Conservation (phyloP, 2,797 vertebrate species). For the Spondyliosoma cantharus region DNA sequence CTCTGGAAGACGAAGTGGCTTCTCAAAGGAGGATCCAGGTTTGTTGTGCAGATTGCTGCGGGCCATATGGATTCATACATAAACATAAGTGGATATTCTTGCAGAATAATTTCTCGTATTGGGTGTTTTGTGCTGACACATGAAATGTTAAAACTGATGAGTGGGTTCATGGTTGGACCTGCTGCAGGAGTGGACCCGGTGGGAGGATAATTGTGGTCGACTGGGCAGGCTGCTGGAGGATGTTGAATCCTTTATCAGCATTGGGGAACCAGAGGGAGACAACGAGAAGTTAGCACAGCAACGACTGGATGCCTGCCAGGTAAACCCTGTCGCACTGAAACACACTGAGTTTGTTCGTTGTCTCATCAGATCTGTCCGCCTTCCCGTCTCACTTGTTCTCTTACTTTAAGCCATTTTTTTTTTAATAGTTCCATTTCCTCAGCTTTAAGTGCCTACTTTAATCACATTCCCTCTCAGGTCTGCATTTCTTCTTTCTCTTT, state of each 20-base stretch:
- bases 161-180: conserved; percentile 28
- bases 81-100: conserved; percentile 25
- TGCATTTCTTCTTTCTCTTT: not conserved
- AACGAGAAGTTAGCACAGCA: conserved; percentile 66
- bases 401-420: not conserved
- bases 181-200: conserved; percentile 86
- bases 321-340: conserved; percentile 65
- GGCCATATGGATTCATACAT: conserved; percentile 41
- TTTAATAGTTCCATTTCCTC: not conserved
- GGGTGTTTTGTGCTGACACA: conserved; percentile 1
- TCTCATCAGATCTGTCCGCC: conserved; percentile 3
- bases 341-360: not conserved
- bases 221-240: conserved; percentile 86
- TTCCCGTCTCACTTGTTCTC: not conserved
- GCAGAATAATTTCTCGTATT: not conserved
- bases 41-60: conserved; percentile 56
- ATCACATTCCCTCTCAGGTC: not conserved
- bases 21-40: conserved; percentile 89
- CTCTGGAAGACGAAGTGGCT: conserved; percentile 81
- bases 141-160: conserved; percentile 18
- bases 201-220: conserved; percentile 82
- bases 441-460: not conserved
- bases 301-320: conserved; percentile 87
- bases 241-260: conserved; percentile 80
- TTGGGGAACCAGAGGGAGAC: conserved; percentile 83